phyloP scores from a whole-genome alignment of 2,797 vertebrate genomes.

The Urophycis tenuis region DNA sequence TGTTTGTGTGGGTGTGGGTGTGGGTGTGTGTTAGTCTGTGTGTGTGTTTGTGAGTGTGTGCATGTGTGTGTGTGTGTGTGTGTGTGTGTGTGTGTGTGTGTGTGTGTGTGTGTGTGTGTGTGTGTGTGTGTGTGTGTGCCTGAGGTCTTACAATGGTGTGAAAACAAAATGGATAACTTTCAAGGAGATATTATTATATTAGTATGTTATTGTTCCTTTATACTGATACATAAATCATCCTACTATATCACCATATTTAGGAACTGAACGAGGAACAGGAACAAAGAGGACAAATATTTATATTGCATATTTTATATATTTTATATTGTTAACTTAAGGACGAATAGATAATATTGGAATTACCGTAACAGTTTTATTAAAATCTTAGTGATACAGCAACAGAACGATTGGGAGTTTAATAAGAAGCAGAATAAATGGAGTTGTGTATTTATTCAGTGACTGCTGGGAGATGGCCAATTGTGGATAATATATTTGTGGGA shows the following conservation, averaged over 20 bases:
- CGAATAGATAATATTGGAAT: neutral
- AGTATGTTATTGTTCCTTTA: slow-evolving; percentile 5
- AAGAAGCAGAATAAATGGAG: neutral
- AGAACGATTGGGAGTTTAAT: neutral
- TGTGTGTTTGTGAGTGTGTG: no score
- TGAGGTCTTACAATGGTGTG: neutral
- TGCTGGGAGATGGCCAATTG: slow-evolving; percentile 18
- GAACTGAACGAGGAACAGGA: neutral
- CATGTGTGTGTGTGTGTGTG: no score
- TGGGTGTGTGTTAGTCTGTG: no score
- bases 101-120: neutral
- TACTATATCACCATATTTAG: neutral
- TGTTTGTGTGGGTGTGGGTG: no score
- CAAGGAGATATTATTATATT: slow-evolving; percentile 9
- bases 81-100: no score
- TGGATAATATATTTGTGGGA: slow-evolving; percentile 29
- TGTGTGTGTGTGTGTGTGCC: neutral
- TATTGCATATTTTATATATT: no score
- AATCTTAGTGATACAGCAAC: neutral
- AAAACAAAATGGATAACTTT: slow-evolving; percentile 14
- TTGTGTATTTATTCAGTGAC: neutral
- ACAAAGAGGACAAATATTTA: neutral
- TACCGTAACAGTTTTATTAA: neutral
- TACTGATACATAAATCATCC: neutral
- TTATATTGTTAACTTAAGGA: neutral